Percentiles rank a stretch among this genome's conserved stretches.
phyloP scores from a whole-genome alignment of 2,888 invertebrate genomes.

The Anarsia innoxiella region DNA sequence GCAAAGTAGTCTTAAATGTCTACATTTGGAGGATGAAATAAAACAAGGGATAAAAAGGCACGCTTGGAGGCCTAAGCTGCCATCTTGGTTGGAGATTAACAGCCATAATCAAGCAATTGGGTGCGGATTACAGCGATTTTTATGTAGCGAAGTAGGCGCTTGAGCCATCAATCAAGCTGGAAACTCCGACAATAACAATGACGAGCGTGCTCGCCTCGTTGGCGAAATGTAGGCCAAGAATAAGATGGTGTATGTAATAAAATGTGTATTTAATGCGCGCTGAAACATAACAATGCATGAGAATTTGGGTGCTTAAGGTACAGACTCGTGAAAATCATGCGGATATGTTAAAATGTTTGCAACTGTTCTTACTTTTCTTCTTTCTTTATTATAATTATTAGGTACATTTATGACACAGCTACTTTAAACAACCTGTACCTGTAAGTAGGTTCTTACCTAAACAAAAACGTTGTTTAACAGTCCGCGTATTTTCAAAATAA shows the following conservation, averaged over 20 bases:
- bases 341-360: no score
- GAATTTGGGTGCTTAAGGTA: no score
- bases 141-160: constrained; percentile 29
- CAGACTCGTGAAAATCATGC: no score
- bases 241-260: constrained; percentile 30
- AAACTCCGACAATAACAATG: constrained; percentile 55
- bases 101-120: constrained; percentile 69
- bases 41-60: constrained; percentile 57
- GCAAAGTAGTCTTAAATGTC: constrained; percentile 59
- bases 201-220: constrained; percentile 34
- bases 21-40: constrained; percentile 51
- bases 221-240: constrained; percentile 26
- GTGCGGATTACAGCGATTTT: constrained; percentile 65
- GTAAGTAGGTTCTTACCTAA: no score
- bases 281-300: no score
- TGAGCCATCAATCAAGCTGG: constrained; percentile 50
- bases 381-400: no score
- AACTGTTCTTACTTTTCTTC: no score
- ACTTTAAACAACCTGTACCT: no score
- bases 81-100: constrained; percentile 63
- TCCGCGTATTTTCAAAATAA: no score
- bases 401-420: no score
- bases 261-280: constrained; percentile 42
- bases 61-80: constrained; percentile 35
- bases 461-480: no score